Evolutionary conservation across 2,797 vertebrate species (phyloP).

Genomic region (Taenioides sp.): DNA sequence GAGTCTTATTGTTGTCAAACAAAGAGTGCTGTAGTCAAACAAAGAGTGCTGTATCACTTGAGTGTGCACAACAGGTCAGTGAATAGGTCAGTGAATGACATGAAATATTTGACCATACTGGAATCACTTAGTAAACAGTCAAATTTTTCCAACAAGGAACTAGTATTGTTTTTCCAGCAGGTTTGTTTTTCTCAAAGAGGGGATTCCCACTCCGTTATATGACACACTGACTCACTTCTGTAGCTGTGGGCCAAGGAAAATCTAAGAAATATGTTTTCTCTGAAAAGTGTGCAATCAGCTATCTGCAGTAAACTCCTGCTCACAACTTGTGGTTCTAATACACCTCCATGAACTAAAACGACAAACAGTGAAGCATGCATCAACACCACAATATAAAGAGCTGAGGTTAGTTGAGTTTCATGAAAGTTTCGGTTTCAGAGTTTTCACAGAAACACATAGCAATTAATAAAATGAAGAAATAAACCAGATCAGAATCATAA

Average conservation of each 20-base stretch:
- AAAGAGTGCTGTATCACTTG: neutral
- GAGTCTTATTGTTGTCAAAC: neutral
- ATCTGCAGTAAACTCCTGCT: neutral
- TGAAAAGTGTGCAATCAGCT: slow-evolving; percentile 18
- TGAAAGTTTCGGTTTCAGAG: neutral
- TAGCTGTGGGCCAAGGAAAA: slow-evolving; percentile 27
- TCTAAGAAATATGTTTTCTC: slow-evolving; percentile 24
- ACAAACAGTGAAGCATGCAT: slow-evolving; percentile 3
- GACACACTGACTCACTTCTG: slow-evolving; percentile 39
- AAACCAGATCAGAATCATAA: neutral
- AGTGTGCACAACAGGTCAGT: neutral
- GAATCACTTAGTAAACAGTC: neutral
- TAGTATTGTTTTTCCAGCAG: slow-evolving; percentile 21
- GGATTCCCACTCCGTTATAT: slow-evolving; percentile 53
- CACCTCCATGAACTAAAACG: slow-evolving; percentile 10
- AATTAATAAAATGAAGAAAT: neutral
- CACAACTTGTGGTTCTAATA: neutral
- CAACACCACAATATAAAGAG: neutral
- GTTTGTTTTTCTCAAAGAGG: slow-evolving; percentile 44
- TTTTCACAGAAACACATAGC: neutral
- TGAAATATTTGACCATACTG: neutral
- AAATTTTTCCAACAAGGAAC: slow-evolving; percentile 41
- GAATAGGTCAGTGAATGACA: neutral
- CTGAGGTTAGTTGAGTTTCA: neutral
- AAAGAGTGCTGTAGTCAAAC: too few species aligned